A percentile compares a stretch with the other conserved stretches of the same genome.
These are phyloP conservation scores for Platycheirus albimanus DNA, from an alignment of 2,888 invertebrate genomes.

Conservation along the genomic window DNA sequence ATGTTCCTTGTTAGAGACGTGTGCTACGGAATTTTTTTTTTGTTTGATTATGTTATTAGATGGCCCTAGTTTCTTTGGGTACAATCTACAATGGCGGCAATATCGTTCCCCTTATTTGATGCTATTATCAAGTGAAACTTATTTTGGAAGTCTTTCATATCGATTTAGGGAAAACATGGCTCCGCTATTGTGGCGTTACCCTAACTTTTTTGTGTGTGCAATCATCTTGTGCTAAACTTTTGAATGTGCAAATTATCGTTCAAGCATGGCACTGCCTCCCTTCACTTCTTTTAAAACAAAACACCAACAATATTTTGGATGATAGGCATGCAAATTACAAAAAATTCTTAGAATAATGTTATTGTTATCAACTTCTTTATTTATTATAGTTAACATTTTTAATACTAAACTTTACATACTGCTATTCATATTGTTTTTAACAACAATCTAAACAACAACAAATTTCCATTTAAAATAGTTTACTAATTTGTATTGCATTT, in stretches of 20 bases:
- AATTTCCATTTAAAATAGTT: neutral
- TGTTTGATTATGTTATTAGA: too few relatives aligned
- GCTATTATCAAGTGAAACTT: too few relatives aligned
- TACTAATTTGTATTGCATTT: constrained; percentile 33
- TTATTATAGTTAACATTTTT: constrained; percentile 4
- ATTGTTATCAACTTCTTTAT: constrained; percentile 1
- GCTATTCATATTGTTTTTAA: constrained; percentile 24
- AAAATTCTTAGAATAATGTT: constrained; percentile 7
- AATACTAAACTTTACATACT: constrained; percentile 19
- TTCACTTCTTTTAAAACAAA: neutral
- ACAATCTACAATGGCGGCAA: too few relatives aligned
- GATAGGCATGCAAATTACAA: constrained; percentile 37
- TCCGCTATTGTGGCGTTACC: too few relatives aligned
- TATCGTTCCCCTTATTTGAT: too few relatives aligned
- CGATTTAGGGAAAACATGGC: too few relatives aligned
- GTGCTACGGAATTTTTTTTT: too few relatives aligned
- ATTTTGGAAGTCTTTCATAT: too few relatives aligned
- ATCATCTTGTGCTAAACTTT: neutral
- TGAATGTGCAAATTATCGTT: neutral
- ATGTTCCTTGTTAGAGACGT: too few relatives aligned
- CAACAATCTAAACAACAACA: neutral
- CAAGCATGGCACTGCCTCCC: constrained; percentile 31
- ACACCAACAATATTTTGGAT: constrained; percentile 1
- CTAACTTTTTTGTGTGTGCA: too few relatives aligned
- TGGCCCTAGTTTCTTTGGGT: too few relatives aligned